phyloP scores from a whole-genome alignment of 2,888 invertebrate species.

The Villa cingulata region DNA sequence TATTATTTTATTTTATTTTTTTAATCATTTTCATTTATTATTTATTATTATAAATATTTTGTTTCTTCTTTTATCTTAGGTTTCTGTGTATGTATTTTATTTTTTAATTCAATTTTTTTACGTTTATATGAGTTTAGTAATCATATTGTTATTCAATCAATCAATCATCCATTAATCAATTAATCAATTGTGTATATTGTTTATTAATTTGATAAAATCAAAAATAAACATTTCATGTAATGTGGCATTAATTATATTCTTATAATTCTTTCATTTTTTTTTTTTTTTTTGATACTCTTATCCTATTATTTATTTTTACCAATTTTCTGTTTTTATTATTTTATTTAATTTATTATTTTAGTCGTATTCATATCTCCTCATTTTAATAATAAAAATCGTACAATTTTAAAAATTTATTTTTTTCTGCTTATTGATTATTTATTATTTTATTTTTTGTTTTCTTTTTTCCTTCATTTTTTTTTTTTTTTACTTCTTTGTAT shows the following conservation, averaged over 20 bases:
- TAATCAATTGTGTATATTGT: too few species aligned
- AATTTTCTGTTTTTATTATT: background rate
- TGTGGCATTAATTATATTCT: background rate
- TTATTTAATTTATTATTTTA: background rate
- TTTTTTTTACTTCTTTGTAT: background rate
- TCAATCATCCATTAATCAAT: too few species aligned
- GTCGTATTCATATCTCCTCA: too few species aligned
- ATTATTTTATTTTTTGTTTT: background rate
- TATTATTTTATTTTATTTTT: background rate
- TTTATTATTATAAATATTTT: background rate
- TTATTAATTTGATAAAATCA: background rate
- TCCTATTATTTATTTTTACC: background rate
- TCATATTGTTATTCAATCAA: too few species aligned
- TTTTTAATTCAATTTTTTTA: too few species aligned
- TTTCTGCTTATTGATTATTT: background rate
- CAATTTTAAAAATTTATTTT: background rate
- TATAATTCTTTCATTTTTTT: background rate
- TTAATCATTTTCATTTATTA: background rate
- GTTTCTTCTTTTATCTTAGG: background rate
- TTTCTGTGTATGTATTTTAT: too few species aligned
- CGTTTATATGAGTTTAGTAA: too few species aligned
- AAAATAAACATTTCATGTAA: conserved; percentile 3
- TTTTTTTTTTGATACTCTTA: background rate
- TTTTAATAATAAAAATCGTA: background rate
- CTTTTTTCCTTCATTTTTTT: background rate